phyloP scores from a whole-genome alignment of 1,140 invertebrate species.

The Lordiphosa clarofinis region DNA sequence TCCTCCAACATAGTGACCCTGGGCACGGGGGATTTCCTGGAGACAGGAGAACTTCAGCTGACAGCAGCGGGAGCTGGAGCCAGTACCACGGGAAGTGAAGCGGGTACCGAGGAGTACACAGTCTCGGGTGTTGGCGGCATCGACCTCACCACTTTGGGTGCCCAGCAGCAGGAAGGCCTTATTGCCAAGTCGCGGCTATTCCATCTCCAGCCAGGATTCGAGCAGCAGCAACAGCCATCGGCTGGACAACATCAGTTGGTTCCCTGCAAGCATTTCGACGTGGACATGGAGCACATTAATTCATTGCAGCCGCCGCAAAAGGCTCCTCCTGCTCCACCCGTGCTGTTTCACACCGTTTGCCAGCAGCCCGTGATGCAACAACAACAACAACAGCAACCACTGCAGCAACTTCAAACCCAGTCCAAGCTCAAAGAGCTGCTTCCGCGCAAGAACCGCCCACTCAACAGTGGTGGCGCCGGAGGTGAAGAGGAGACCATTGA shows the following conservation, averaged over 20 bases:
- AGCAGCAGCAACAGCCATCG: conserved; percentile 58
- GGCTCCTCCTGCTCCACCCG: conserved; percentile 69
- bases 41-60: conserved; percentile 56
- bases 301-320: conserved; percentile 70
- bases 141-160: conserved; percentile 70
- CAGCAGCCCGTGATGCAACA: conserved; percentile 49
- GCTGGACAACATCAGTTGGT: conserved; percentile 39
- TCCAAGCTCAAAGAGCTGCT: conserved; percentile 51
- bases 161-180: conserved; percentile 74
- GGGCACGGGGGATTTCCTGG: conserved; percentile 59
- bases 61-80: conserved; percentile 37
- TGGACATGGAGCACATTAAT: conserved; percentile 75
- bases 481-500: conserved; percentile 36
- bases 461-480: conserved; percentile 25
- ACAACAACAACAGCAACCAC: conserved; percentile 52
- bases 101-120: conserved; percentile 60
- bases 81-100: conserved; percentile 40
- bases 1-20: conserved; percentile 55
- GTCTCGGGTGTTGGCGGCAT: conserved; percentile 57
- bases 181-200: conserved; percentile 77
- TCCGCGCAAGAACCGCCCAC: conserved; percentile 58
- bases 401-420: conserved; percentile 35
- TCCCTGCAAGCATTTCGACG: conserved; percentile 67
- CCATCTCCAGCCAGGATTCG: conserved; percentile 76
- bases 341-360: conserved; percentile 58